Evolutionary conservation across 2,888 invertebrate genomes (phyloP), one percentile per base, ranked within the genome.

Genomic region (Hypena proboscidalis): DNA sequence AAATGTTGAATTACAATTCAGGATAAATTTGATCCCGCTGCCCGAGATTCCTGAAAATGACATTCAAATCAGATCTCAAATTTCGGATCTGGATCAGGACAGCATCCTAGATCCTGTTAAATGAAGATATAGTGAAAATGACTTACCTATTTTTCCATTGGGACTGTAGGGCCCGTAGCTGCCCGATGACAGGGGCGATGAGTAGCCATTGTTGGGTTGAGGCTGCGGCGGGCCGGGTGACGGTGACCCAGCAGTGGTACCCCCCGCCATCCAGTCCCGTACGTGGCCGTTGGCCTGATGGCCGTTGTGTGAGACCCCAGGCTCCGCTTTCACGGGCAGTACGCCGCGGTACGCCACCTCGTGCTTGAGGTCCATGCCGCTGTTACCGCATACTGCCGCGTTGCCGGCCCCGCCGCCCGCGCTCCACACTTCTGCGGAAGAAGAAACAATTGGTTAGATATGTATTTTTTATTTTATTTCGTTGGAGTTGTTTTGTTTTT

Each of bases 111-210:
- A n/a, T n/a, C n/a, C n/a, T n/a, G n/a, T n/a, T n/a, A n/a, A n/a
- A n/a, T n/a, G n/a, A n/a, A n/a, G n/a, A n/a, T n/a, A n/a, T n/a
- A n/a, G n/a, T n/a, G 5, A 25, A 7, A 25, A 11, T 6, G 30
- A 92, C 95, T 94, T 70, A 96, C 97, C 96, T 92, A 95, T 94
- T 93, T 96, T 97, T 74, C 96, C 96, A 85, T 95, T 96, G 59
- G 97, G 97, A 90, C 96, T 97, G 84, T 97, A 97, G 1, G 96
- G 96, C 69, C 97, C 97, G 91, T 97, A 97, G 93, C 96, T 97
- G 83, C 96, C 94, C 9, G 96, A 95, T 37, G 96, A 96, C 92
- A 96, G 94, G 10, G 97, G 96, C 61, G 96, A 96, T 35, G 96
- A 95, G 83, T 96, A 97, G 39, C 97, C 97, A 71, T 96, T 95